Evolutionary conservation across 2,797 vertebrate genomes (phyloP), one percentile per base, ranked within the genome.

Genomic region (Morus bassanus): DNA sequence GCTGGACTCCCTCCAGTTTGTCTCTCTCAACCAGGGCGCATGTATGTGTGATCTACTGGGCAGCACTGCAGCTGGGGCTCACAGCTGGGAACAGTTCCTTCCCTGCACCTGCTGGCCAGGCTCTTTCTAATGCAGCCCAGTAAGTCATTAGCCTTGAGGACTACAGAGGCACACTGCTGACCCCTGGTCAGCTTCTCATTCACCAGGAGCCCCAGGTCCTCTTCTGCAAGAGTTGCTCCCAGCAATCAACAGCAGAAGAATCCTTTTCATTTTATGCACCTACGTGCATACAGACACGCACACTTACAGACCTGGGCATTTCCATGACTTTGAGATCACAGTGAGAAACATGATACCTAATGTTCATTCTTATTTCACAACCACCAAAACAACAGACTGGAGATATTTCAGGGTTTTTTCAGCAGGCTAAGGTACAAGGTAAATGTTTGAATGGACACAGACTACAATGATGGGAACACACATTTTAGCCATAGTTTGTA

Each of bases 271-370:
- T 72, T 60, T 12, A 72, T 6, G 35, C 54, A 85, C n/a, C 21
- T 16, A 35, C 0, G 2, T 27, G 23, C 23, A 37, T 7, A 28
- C 0, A 2, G 33, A 18, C 27, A 43, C 0, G 1, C 9, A 41
- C 18, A 4, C 8, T 39, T 27, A 35, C 18, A 67, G 27, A 84
- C 37, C 31, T 19, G 31, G 27, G 39, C 46, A 75, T 7, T 60
- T 59, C 63, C n/a, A 9, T 9, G 11, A 41, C 53, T 74, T 33
- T 27, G 43, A 87, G 61, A 84, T 9, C 16, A 31, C 14, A 43
- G 11, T 5, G 10, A 91, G 48, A 91, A 81, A 81, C 9, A 13
- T 0, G 1, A 41, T 14, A 59, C 7, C 14, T 25, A 19, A 18
- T 33, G 12, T 14, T 77, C 25, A 8, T 33, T 46, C 13, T 85